Base-by-base conservation (phyloP, 1,140 invertebrate genomes). In the Trissolcus basalis region DNA sequence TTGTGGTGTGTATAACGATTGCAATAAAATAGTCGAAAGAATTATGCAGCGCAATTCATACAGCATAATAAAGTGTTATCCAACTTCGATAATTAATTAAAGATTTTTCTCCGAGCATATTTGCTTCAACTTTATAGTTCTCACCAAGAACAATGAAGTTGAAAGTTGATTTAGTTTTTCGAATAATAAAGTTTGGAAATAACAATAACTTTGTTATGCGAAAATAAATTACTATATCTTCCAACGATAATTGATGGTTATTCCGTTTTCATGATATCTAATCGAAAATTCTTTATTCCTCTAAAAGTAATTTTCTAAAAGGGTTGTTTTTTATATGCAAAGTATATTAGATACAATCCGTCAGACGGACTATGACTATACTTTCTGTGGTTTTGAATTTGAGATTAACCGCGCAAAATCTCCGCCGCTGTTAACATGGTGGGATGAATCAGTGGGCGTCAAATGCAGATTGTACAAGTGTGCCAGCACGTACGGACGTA, bases 391-490 rank as follows among this genome's bases (percentile, higher is more conserved):
- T 76, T 80, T 72, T 59, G 64, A 55, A 68, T 67, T 47, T 48
- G 54, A 64, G 75, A 78, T 79, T 72, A 77, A 74, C 74, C 67
- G 49, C 73, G 69, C 60, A 72, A 75, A 77, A 77, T 79, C 74
- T 65, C 47, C 39, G 63, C 44, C n/a, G 64, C 49, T 77, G 77
- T 81, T 75, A 81, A 77, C 77, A 75, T 55, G 71, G 55, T 54
- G 59, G 71, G 59, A 77, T 74, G 73, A 78, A 79, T 78, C 55
- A 77, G 73, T 65, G 63, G 68, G 73, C 77, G 73, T 80, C 77
- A 81, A 77, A 81, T 79, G 64, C 79, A 79, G 74, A 79, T 77
- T 81, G 68, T 71, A 73, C 65, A 74, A 65, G 67, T 68, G 59
- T 67, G 64, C 71, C 55, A 48, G 67, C 77, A 67, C 70, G 71